A percentile compares a stretch with the other conserved stretches of the same genome.
Conservation (phyloP, 2,888 invertebrate genomes). For the Dinocampus coccinellae region DNA sequence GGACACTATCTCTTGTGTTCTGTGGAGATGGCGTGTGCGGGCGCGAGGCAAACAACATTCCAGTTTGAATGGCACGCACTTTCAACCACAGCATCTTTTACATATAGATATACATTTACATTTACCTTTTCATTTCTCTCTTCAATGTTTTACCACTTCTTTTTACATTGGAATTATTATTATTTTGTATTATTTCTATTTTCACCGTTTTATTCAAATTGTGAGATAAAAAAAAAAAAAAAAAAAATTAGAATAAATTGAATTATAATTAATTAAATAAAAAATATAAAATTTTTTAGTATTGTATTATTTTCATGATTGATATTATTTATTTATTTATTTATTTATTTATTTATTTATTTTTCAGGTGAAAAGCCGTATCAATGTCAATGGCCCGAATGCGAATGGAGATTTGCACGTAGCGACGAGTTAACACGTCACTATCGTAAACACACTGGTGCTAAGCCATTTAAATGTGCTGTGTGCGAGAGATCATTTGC, state of each 20-base stretch:
- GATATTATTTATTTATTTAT: too few relatives aligned
- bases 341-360: constrained; percentile 26
- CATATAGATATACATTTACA: neutral
- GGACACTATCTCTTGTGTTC: constrained; percentile 16
- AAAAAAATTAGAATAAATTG: too few relatives aligned
- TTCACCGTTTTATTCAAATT: too few relatives aligned
- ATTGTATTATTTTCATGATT: too few relatives aligned
- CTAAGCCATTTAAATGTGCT: constrained; percentile 96
- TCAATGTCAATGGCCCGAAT: constrained; percentile 97
- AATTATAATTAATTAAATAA: too few relatives aligned
- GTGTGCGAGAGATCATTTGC: constrained; percentile 96
- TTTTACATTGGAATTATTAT: neutral
- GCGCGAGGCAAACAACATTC: constrained; percentile 66
- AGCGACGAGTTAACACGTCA: constrained; percentile 97
- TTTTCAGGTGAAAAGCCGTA: constrained; percentile 95
- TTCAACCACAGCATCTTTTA: constrained; percentile 55
- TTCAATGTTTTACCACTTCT: constrained; percentile 10
- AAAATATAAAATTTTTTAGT: too few relatives aligned
- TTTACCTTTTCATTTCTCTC: constrained; percentile 19
- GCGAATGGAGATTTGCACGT: constrained; percentile 97
- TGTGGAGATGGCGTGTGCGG: constrained; percentile 50
- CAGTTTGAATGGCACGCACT: constrained; percentile 55
- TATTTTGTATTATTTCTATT: neutral
- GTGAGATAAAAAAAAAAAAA: too few relatives aligned
- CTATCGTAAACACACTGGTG: constrained; percentile 96